These are phyloP conservation scores for Trogon surrucura DNA, from an alignment of 2,113 vertebrate genomes.

Conservation along the genomic window DNA sequence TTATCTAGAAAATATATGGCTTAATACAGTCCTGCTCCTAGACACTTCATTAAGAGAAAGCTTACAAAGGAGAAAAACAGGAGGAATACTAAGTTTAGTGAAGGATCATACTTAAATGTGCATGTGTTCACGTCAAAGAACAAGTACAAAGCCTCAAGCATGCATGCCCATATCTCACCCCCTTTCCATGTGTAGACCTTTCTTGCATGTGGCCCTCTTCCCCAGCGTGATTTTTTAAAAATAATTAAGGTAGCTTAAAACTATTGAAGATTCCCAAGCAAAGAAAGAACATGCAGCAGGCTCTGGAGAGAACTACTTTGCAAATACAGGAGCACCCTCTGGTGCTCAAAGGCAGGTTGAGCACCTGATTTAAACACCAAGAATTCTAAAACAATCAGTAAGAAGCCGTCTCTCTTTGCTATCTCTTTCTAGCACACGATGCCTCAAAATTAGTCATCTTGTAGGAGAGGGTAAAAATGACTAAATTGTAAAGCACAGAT, in stretches of 20 bases:
- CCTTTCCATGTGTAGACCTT: neutral
- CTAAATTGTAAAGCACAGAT: neutral
- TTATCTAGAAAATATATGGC: neutral
- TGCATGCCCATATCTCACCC: neutral
- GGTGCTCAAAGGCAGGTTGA: neutral
- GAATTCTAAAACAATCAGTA: neutral
- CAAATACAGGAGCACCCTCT: constrained; percentile 62
- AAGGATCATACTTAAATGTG: neutral
- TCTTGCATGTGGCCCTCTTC: neutral
- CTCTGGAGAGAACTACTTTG: fast-evolving
- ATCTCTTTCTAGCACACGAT: neutral
- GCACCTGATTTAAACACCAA: neutral
- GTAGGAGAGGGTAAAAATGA: neutral
- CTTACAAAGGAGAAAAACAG: neutral
- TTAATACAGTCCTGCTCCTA: neutral
- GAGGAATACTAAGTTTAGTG: neutral
- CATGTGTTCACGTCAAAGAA: neutral
- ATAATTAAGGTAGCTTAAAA: neutral
- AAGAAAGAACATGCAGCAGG: neutral
- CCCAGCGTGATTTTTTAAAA: neutral
- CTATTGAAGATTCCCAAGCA: neutral
- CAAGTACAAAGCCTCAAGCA: neutral
- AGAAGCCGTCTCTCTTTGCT: neutral
- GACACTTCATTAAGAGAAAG: neutral
- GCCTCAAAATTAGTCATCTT: neutral